Percentiles rank a stretch among this genome's conserved stretches.
Evolutionary conservation across 2,797 vertebrate species (phyloP).

Genomic region (Lepus oiostolus): DNA sequence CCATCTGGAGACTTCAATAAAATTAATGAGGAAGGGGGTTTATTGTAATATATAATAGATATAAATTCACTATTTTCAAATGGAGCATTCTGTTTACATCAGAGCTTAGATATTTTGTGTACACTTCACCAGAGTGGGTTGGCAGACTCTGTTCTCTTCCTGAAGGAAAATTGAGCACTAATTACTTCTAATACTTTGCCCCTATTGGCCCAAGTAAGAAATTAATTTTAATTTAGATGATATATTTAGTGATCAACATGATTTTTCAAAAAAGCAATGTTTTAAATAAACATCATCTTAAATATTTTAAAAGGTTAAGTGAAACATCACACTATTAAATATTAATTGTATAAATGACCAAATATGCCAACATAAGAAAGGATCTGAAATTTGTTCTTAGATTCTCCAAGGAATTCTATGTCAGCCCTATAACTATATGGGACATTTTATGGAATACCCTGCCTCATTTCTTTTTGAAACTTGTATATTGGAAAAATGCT

Average conservation of each 20-base stretch:
- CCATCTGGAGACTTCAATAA: constrained; percentile 99
- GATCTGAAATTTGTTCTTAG: constrained; percentile 48
- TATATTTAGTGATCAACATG: constrained; percentile 60
- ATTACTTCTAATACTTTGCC: constrained; percentile 66
- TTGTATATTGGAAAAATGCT: not conserved
- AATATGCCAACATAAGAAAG: not conserved
- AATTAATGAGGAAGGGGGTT: constrained; percentile 98
- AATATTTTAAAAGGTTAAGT: constrained; percentile 25
- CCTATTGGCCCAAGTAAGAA: constrained; percentile 83
- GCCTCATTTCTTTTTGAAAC: constrained; percentile 45
- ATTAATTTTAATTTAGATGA: constrained; percentile 71
- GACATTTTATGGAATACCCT: constrained; percentile 24
- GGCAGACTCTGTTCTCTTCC: constrained; percentile 88
- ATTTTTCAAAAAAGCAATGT: constrained; percentile 34
- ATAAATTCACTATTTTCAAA: constrained; percentile 94
- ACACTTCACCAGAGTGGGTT: constrained; percentile 83
- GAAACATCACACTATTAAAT: not conserved
- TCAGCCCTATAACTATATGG: not conserved
- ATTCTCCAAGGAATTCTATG: constrained; percentile 21
- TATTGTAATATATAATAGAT: constrained; percentile 94
- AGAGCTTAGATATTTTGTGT: constrained; percentile 86
- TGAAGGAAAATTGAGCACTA: constrained; percentile 71
- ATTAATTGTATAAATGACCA: constrained; percentile 34
- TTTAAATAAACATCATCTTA: constrained; percentile 65
- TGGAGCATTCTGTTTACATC: constrained; percentile 90